Evolutionary conservation across 64 coral and sea anemone genomes (phyloP).

Genomic region (Actinia tenebrosa): DNA sequence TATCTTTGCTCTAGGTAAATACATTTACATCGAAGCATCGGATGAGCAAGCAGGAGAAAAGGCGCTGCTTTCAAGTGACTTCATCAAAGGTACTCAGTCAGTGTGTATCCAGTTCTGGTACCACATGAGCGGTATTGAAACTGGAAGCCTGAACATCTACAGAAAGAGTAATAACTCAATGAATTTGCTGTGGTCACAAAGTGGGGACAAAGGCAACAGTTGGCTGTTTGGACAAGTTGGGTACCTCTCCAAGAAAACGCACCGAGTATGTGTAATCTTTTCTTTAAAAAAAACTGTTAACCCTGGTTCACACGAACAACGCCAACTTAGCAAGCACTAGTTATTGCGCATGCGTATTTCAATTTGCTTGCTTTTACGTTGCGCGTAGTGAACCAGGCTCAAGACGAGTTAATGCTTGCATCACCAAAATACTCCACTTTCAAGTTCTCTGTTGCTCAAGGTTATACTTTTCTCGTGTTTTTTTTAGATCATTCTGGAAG

Average conservation of each 20-base stretch:
- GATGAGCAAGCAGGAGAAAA: constrained; percentile 7
- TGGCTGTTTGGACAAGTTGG: constrained; percentile 53
- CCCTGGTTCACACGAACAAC: too few species aligned
- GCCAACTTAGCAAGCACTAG: too few species aligned
- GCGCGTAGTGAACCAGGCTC: too few species aligned
- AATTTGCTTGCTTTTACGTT: too few species aligned
- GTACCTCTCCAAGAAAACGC: not conserved
- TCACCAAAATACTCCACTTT: too few species aligned
- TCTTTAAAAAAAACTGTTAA: not conserved
- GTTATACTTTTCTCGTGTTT: not conserved
- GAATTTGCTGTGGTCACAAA: constrained; percentile 14
- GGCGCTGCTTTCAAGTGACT: constrained; percentile 6
- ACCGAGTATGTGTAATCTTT: not conserved
- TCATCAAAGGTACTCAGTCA: not conserved
- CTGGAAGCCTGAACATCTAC: constrained; percentile 39
- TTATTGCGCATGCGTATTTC: too few species aligned
- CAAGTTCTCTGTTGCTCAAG: too few species aligned
- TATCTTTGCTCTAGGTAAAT: constrained; percentile 27
- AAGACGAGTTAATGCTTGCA: too few species aligned
- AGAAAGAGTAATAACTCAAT: not conserved
- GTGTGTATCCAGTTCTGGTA: constrained; percentile 60
- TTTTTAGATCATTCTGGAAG: constrained; percentile 38
- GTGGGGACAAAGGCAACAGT: constrained; percentile 23
- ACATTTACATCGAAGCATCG: constrained; percentile 37
- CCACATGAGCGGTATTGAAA: constrained; percentile 48